Conservation (phyloP, 2,888 invertebrate genomes). For the Tolmerus cingulatus region DNA sequence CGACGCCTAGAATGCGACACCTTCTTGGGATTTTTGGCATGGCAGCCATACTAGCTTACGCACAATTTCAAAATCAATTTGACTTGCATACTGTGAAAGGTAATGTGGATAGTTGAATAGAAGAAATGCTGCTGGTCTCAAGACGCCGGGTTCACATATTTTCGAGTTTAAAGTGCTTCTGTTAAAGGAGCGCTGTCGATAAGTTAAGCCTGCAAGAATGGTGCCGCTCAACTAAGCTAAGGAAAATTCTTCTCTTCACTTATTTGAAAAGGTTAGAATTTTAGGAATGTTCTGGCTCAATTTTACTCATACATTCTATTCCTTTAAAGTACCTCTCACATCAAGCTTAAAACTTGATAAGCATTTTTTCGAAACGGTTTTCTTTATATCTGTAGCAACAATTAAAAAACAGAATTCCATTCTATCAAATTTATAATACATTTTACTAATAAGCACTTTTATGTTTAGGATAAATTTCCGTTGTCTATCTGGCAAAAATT, state of each 20-base stretch:
- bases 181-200: not conserved
- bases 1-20: not conserved
- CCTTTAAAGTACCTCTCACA: too few species aligned
- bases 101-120: not conserved
- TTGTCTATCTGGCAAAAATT: too few species aligned
- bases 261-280: not conserved
- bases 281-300: not conserved
- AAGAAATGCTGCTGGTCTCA: not conserved
- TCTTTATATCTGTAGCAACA: too few species aligned
- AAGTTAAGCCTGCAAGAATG: not conserved
- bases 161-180: not conserved
- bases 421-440: too few species aligned
- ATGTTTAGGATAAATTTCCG: too few species aligned
- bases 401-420: too few species aligned
- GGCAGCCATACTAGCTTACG: not conserved
- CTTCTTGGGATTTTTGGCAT: not conserved
- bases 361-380: too few species aligned
- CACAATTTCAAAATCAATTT: not conserved
- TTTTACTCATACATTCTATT: not conserved
- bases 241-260: not conserved
- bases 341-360: too few species aligned
- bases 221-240: not conserved
- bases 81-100: not conserved
- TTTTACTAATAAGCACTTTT: too few species aligned
- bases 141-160: not conserved